Base-by-base conservation (phyloP, 2,888 invertebrate genomes). In the Sphaeridia pumilis region DNA sequence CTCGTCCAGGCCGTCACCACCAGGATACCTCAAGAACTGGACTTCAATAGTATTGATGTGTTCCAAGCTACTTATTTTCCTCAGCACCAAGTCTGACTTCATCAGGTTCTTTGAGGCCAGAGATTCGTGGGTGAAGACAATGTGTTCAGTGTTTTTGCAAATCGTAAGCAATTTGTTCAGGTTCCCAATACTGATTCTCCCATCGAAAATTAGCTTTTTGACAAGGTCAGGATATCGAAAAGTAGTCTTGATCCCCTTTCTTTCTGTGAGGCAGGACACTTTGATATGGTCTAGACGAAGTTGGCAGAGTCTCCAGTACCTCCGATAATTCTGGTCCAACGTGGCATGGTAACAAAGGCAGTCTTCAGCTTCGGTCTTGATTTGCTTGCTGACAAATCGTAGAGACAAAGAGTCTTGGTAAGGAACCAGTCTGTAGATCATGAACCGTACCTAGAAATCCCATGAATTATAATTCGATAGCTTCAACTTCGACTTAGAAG, bases 61-160 rank as follows among this genome's bases (percentile, higher is more conserved):
- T 0, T 20, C 31, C 0, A 63, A 46, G 3, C 43, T 38, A 2
- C 26, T 34, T 21, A 60, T 26, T 26, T 54, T 54, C 14, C 38
- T 28, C 4, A 49, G 25, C 31, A 58, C 38, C 28, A 41, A 52
- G 21, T 24, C 10, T 2, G 48, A 28, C 7, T 53, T 24, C 12
- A 60, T 43, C 3, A 63, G 22, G n/a, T 57, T 54, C 4, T 42
- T 47, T 24, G 56, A 51, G 7, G 59, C 59, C 2, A 62, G 48
- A 3, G 60, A 56, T 47, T 63, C 55, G 46, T 63, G 61, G 7
- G 63, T 63, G 24, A 61, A 57, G 3, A 54, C 44, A 14, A 63
- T 38, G 12, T 54, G 46, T 27, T 58, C 53, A 1, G 61, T 50
- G 12, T 48, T 7, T 12, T 3, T 43, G 43, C 58, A 63, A 4